These are phyloP conservation scores for Neogobius melanostomus DNA, from an alignment of 2,113 vertebrate species.

Conservation along the genomic window DNA sequence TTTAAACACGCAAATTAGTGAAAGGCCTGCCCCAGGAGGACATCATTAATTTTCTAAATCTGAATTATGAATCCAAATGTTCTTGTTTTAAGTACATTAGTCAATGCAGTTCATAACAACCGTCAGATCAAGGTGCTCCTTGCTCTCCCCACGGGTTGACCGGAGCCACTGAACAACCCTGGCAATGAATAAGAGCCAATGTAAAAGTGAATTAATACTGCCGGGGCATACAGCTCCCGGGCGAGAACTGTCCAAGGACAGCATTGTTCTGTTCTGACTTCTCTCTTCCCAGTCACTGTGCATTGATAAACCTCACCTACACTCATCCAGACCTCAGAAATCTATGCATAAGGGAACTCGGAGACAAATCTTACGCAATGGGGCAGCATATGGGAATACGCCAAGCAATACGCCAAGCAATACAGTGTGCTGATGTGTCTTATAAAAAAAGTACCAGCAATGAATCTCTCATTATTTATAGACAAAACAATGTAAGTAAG, in stretches of 20 bases:
- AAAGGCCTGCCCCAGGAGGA: no score
- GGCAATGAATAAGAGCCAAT: constrained; percentile 30
- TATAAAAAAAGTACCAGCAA: neutral
- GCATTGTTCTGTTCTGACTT: constrained; percentile 37
- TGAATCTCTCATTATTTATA: neutral
- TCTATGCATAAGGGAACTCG: constrained; percentile 16
- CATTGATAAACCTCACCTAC: constrained; percentile 23
- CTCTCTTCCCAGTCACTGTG: neutral
- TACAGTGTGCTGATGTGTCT: no score
- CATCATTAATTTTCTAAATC: no score
- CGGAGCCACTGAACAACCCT: constrained; percentile 46
- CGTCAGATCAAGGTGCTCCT: constrained; percentile 35
- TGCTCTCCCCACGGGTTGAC: constrained; percentile 7
- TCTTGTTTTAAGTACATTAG: no score
- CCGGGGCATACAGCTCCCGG: constrained; percentile 19
- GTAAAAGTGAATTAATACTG: constrained; percentile 46
- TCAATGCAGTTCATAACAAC: constrained; percentile 10
- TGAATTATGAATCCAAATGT: no score
- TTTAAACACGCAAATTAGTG: no score
- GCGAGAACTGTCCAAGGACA: constrained; percentile 37
- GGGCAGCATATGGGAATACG: constrained; percentile 6
- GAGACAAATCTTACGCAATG: constrained; percentile 11
- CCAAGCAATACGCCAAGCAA: neutral
- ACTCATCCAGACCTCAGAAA: constrained; percentile 9
- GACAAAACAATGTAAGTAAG: no score